phyloP scores from a whole-genome alignment of 2,797 vertebrate genomes.

The Aselliscus stoliczkanus region DNA sequence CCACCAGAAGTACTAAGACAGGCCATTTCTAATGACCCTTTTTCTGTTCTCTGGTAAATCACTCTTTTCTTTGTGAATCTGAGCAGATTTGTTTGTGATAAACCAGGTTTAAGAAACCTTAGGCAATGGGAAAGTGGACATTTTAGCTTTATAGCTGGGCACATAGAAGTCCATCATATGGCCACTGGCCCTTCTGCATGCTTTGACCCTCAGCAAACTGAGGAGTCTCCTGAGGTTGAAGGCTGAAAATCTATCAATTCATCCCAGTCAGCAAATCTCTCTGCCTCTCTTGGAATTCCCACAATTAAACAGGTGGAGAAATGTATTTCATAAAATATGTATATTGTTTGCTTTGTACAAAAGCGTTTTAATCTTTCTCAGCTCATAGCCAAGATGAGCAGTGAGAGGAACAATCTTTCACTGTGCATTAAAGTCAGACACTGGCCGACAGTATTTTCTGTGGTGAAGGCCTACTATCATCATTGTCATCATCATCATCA shows the following conservation, averaged over 20 bases:
- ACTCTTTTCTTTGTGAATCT: background rate
- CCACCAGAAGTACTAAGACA: background rate
- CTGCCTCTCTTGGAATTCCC: slow-evolving; percentile 33
- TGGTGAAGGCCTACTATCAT: background rate
- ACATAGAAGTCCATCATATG: rapidly evolving
- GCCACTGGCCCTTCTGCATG: background rate
- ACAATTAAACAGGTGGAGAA: slow-evolving; percentile 78
- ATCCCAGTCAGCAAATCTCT: slow-evolving; percentile 40
- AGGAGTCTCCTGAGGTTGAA: background rate
- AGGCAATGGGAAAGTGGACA: background rate
- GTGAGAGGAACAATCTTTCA: background rate
- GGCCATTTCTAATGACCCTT: background rate
- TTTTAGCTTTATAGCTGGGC: background rate
- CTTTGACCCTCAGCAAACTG: background rate
- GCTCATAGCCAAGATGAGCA: slow-evolving; percentile 30
- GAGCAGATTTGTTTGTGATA: background rate
- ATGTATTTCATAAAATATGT: slow-evolving; percentile 79
- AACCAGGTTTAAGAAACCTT: background rate
- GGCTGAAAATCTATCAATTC: background rate
- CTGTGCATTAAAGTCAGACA: background rate
- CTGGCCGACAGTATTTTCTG: background rate
- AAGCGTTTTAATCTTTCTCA: slow-evolving; percentile 71
- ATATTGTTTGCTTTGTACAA: slow-evolving; percentile 73
- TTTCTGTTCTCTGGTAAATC: background rate
- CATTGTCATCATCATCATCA: background rate